Percentiles rank a stretch among this genome's conserved stretches.
Evolutionary conservation across 2,888 invertebrate species (phyloP).

Genomic region (Drosophila fulvimacula): DNA sequence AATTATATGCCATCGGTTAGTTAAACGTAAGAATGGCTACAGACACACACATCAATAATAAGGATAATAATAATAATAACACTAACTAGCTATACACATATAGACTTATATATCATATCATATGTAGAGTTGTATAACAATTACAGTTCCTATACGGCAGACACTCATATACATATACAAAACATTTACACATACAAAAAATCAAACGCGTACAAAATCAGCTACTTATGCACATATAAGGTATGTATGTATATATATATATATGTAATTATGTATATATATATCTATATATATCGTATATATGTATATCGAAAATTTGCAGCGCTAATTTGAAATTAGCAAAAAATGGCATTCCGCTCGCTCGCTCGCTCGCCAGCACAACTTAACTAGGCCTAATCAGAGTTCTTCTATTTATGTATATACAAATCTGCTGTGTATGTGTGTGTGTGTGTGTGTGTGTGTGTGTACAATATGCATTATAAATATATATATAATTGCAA

Average conservation of each 20-base stretch:
- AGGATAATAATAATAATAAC: conserved; percentile 34
- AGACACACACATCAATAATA: conserved; percentile 37
- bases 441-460: conserved; percentile 10
- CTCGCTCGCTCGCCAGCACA: conserved; percentile 39
- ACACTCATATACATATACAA: conserved; percentile 35
- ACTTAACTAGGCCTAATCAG: conserved; percentile 66
- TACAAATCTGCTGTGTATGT: conserved; percentile 34
- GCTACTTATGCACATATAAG: conserved; percentile 53
- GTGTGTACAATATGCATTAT: conserved; percentile 23
- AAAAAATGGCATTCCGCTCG: conserved; percentile 65
- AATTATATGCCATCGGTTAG: conserved; percentile 21
- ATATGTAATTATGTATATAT: conserved; percentile 28
- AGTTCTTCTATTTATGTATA: conserved; percentile 46
- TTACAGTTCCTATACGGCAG: conserved; percentile 54
- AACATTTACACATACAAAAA: conserved; percentile 67
- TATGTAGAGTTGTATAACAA: conserved; percentile 53
- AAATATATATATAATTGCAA: conserved; percentile 55
- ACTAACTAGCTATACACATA: conserved; percentile 54
- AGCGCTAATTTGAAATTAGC: conserved; percentile 75
- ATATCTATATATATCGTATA: conserved; percentile 36
- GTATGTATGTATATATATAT: conserved; percentile 9
- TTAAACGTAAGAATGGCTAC: conserved; percentile 39
- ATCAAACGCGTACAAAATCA: conserved; percentile 66
- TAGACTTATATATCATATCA: conserved; percentile 23
- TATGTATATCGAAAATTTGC: conserved; percentile 64